phyloP scores from a whole-genome alignment of 2,888 invertebrate species.

The Drosophila quinaria region DNA sequence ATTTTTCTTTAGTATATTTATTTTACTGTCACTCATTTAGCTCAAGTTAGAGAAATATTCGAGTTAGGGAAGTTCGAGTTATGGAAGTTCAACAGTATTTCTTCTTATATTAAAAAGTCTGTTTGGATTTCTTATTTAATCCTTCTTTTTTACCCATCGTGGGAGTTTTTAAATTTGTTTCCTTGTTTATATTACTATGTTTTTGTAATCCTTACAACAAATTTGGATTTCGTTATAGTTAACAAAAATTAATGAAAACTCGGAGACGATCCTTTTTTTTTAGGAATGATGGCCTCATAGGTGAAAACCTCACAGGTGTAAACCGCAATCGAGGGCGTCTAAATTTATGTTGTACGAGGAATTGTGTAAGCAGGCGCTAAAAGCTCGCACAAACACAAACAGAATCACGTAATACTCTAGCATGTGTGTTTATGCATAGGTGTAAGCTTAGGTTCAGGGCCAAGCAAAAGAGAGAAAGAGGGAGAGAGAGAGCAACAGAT shows the following conservation, averaged over 20 bases:
- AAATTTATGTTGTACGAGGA: conserved; percentile 33
- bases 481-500: background rate
- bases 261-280: background rate
- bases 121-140: too few relatives aligned
- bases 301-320: background rate
- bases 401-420: conserved; percentile 5
- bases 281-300: background rate
- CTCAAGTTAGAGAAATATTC: too few relatives aligned
- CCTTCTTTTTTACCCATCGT: too few relatives aligned
- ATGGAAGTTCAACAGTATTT: too few relatives aligned
- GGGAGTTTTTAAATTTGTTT: too few relatives aligned
- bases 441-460: conserved; percentile 31
- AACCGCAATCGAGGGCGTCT: conserved; percentile 43
- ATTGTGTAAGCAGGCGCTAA: conserved; percentile 25
- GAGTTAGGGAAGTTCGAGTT: too few relatives aligned
- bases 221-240: too few relatives aligned
- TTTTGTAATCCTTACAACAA: too few relatives aligned
- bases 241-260: background rate
- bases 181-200: too few relatives aligned
- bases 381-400: conserved; percentile 15
- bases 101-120: too few relatives aligned
- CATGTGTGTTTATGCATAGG: conserved; percentile 3
- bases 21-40: too few relatives aligned
- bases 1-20: too few relatives aligned
- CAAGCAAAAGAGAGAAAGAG: background rate